These are phyloP conservation scores for Leptarthrus brevirostris DNA, from an alignment of 2,888 invertebrate genomes.

Conservation along the genomic window DNA sequence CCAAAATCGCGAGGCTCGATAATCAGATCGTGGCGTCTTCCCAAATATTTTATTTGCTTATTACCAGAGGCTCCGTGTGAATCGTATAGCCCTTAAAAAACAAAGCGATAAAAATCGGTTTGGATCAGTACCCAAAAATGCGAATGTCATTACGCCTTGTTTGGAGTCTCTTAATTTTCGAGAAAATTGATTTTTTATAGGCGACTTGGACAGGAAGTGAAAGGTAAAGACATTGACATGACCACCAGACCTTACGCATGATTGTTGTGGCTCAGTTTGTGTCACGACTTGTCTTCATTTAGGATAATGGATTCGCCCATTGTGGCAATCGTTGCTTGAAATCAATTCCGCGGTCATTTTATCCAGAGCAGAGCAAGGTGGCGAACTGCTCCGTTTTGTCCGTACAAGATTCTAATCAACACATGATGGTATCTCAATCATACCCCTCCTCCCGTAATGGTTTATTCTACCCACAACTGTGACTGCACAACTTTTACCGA, in stretches of 20 bases:
- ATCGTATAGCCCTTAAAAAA: neutral
- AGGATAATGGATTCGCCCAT: slow-evolving; percentile 2
- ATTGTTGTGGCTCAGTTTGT: neutral
- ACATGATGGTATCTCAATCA: slow-evolving; percentile 2
- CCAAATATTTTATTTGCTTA: neutral
- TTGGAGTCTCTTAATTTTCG: neutral
- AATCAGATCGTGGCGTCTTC: neutral
- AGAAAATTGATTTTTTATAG: neutral
- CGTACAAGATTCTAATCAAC: slow-evolving; percentile 20
- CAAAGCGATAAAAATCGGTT: neutral
- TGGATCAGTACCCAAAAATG: slow-evolving; percentile 14
- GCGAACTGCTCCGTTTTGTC: slow-evolving; percentile 1
- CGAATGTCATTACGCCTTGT: slow-evolving; percentile 3
- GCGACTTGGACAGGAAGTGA: slow-evolving; percentile 34
- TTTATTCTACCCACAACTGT: neutral
- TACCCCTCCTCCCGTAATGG: neutral
- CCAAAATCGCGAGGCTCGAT: neutral
- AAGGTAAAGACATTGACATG: slow-evolving; percentile 17
- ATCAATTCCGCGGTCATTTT: neutral
- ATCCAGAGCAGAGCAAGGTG: neutral
- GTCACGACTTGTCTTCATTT: slow-evolving; percentile 21
- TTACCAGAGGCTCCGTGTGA: neutral
- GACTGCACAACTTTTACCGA: neutral
- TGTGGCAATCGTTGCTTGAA: neutral
- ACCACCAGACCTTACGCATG: neutral